Evolutionary conservation across 2,888 invertebrate genomes (phyloP).

Genomic region (Nomada fucata): DNA sequence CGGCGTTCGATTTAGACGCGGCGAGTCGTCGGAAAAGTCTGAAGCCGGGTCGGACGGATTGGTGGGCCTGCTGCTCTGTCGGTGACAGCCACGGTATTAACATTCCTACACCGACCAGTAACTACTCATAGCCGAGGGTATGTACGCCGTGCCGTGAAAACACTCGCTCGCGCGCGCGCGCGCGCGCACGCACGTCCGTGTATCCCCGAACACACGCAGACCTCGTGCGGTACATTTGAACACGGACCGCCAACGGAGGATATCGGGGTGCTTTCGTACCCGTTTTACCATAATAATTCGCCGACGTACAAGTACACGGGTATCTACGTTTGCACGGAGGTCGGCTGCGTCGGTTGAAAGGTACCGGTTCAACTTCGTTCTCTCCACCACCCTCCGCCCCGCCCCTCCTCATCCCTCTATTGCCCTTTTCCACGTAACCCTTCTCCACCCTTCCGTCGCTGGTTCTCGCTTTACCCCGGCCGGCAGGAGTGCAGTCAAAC

Average conservation of each 20-base stretch:
- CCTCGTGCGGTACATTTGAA: constrained; percentile 45
- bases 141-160: constrained; percentile 53
- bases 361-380: constrained; percentile 71
- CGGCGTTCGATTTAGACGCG: constrained; percentile 50
- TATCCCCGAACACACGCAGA: constrained; percentile 13
- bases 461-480: constrained; percentile 46
- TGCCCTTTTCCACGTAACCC: constrained; percentile 51
- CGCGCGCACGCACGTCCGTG: constrained; percentile 28
- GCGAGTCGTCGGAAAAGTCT: constrained; percentile 66
- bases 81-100: constrained; percentile 78
- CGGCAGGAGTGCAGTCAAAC: constrained; percentile 68
- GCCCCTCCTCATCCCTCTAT: constrained; percentile 15
- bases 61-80: constrained; percentile 67
- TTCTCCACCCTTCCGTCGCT: constrained; percentile 29
- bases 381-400: constrained; percentile 33
- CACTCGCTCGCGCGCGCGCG: constrained; percentile 44
- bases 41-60: constrained; percentile 60
- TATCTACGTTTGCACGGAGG: constrained; percentile 68
- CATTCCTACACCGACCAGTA: constrained; percentile 74
- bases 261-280: constrained; percentile 73
- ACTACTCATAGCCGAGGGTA: constrained; percentile 71
- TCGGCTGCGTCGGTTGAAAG: constrained; percentile 69
- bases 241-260: constrained; percentile 62
- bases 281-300: constrained; percentile 74
- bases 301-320: constrained; percentile 67